Evolutionary conservation across 2,888 invertebrate species (phyloP), one percentile per base, ranked within the genome.

Genomic region (Megalurothrips usitatus): DNA sequence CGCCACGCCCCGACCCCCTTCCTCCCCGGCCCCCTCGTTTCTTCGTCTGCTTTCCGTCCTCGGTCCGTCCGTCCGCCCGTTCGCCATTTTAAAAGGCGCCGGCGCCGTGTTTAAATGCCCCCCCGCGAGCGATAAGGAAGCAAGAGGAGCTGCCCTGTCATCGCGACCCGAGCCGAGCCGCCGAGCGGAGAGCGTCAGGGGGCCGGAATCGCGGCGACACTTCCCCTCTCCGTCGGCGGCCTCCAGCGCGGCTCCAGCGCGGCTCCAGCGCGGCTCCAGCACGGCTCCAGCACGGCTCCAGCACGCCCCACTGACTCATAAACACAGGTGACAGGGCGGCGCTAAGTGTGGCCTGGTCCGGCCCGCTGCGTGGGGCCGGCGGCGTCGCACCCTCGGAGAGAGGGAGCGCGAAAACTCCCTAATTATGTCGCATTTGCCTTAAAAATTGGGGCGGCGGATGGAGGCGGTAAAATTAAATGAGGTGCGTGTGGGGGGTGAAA

Each of bases 401-500:
- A 58, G n/a, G 26, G 23, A 26, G 68, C 68, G 68, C 68, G 23
- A 75, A 75, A 75, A 75, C 68, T 75, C 68, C 68, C 68, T 75
- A 75, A 75, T 75, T 75, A 75, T 75, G 68, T 26, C 68, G 68
- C 68, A 75, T 75, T 75, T 75, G 68, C 68, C 26, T n/a, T 26
- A 75, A 75, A 75, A 75, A 75, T 75, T 75, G 68, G 68, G 68
- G 68, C 26, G 68, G 68, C 68, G 68, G 68, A 75, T 75, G 68
- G 68, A 75, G 68, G 68, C 68, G 68, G 68, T 75, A 75, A 75
- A 75, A 75, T 75, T 75, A 75, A 75, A 75, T 75, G 68, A 75
- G 68, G 68, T 75, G 68, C 26, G 68, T 58, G 58, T 58, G 58
- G 58, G 58, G 58, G 6, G 58, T 23, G 23, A 23, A 26, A 26